A percentile compares a stretch with the other conserved stretches of the same genome.
Conservation (phyloP, 1,140 invertebrate genomes). For the Sycophila sp. region DNA sequence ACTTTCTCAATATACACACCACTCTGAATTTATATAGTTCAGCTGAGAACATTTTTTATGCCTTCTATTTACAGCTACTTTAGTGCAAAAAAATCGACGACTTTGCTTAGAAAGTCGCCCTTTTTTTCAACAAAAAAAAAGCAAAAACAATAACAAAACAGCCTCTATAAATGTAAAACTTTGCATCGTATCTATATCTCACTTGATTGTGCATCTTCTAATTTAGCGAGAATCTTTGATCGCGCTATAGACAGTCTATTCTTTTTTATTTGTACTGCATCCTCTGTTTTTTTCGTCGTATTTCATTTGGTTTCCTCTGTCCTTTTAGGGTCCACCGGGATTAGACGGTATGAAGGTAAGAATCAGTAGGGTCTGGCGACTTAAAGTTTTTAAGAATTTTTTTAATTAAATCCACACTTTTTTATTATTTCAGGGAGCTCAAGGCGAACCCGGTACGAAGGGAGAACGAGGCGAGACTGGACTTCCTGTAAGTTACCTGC, state of each 20-base stretch:
- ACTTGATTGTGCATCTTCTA: slow-evolving; percentile 34
- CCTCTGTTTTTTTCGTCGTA: slow-evolving; percentile 47
- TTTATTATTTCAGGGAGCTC: slow-evolving; percentile 78
- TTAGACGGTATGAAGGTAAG: slow-evolving; percentile 77
- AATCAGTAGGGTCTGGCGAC: too few relatives aligned
- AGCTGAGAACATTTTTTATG: slow-evolving; percentile 22
- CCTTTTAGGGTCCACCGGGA: slow-evolving; percentile 72
- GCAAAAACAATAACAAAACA: background rate
- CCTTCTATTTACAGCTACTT: background rate
- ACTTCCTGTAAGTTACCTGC: slow-evolving; percentile 84
- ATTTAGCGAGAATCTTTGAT: background rate
- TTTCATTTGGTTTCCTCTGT: slow-evolving; percentile 64
- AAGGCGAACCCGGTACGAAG: slow-evolving; percentile 89
- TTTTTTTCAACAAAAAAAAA: too few relatives aligned
- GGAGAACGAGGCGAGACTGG: slow-evolving; percentile 92
- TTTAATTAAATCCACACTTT: background rate
- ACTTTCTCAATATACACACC: too few relatives aligned
- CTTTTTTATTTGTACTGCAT: background rate
- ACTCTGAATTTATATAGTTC: background rate
- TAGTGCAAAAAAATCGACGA: too few relatives aligned
- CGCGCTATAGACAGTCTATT: slow-evolving; percentile 15
- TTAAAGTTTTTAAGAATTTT: too few relatives aligned
- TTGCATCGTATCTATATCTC: slow-evolving; percentile 32
- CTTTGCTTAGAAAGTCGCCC: too few relatives aligned
- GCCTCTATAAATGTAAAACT: slow-evolving; percentile 3